Conservation (phyloP, 2,888 invertebrate genomes). For the Orchesella flavescens region DNA sequence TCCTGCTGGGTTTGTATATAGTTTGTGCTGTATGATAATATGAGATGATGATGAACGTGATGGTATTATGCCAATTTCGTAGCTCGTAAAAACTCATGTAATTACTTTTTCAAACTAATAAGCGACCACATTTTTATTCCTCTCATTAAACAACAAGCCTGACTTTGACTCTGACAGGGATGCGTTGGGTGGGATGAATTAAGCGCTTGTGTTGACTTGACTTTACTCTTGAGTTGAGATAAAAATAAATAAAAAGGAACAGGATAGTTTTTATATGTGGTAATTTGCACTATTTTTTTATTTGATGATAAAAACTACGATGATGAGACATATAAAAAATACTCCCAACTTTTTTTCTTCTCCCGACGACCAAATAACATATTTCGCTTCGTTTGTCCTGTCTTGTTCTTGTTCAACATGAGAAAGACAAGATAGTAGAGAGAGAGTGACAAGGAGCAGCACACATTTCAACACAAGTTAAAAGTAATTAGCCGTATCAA, state of each 20-base stretch:
- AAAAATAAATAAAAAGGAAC: neutral
- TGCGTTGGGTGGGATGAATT: conserved; percentile 29
- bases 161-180: too few relatives aligned
- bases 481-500: conserved; percentile 53
- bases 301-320: too few relatives aligned
- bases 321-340: too few relatives aligned
- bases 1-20: conserved; percentile 1
- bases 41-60: conserved; percentile 7
- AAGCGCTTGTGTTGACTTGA: neutral
- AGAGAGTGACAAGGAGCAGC: neutral
- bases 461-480: conserved; percentile 56
- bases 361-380: neutral
- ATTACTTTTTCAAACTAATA: conserved; percentile 63
- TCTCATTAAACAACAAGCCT: conserved; percentile 51
- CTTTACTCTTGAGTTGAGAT: neutral
- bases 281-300: neutral
- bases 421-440: conserved; percentile 24
- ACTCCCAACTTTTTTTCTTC: too few relatives aligned
- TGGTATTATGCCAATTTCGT: conserved; percentile 39
- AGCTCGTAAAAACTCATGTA: conserved; percentile 59
- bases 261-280: conserved; percentile 3
- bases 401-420: conserved; percentile 12
- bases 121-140: conserved; percentile 51
- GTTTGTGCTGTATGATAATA: conserved; percentile 8
- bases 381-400: neutral